These are phyloP conservation scores for Archilochus colubris DNA, from an alignment of 2,113 vertebrate genomes.

Conservation along the genomic window DNA sequence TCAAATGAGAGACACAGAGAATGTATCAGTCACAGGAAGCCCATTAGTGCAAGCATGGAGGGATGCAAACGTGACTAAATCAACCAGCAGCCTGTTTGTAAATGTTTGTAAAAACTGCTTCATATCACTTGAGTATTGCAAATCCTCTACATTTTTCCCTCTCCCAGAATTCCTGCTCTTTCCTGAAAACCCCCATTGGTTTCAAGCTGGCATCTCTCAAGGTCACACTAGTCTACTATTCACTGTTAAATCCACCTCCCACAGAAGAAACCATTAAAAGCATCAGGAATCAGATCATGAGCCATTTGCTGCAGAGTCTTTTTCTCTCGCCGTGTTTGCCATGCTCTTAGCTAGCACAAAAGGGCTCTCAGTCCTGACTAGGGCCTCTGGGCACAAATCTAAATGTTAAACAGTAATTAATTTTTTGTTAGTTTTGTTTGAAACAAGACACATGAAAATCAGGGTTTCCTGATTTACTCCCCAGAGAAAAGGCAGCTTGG, in stretches of 20 bases:
- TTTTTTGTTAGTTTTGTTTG: constrained; percentile 26
- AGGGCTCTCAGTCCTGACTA: neutral
- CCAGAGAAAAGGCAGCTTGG: neutral
- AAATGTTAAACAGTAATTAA: constrained; percentile 5
- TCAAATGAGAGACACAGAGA: constrained; percentile 25
- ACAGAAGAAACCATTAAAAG: constrained; percentile 40
- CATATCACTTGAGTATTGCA: neutral
- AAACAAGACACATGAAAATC: neutral
- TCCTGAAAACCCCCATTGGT: neutral
- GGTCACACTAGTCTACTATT: constrained; percentile 29
- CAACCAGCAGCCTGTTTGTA: constrained; percentile 25
- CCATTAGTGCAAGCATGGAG: neutral
- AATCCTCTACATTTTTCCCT: constrained; percentile 19
- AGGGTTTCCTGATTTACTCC: neutral
- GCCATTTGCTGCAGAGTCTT: constrained; percentile 7
- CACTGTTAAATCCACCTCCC: constrained; percentile 44
- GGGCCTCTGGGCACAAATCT: neutral
- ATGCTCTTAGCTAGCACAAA: constrained; percentile 18
- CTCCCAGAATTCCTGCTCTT: constrained; percentile 21
- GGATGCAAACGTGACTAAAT: constrained; percentile 3
- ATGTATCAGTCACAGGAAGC: constrained; percentile 15
- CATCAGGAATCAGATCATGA: neutral
- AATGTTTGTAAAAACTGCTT: constrained; percentile 46
- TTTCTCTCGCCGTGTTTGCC: neutral
- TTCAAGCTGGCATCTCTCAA: constrained; percentile 49